Percentiles rank a stretch among this genome's conserved stretches.
phyloP scores from a whole-genome alignment of 2,797 vertebrate genomes.

The Tokudaia muenninki region DNA sequence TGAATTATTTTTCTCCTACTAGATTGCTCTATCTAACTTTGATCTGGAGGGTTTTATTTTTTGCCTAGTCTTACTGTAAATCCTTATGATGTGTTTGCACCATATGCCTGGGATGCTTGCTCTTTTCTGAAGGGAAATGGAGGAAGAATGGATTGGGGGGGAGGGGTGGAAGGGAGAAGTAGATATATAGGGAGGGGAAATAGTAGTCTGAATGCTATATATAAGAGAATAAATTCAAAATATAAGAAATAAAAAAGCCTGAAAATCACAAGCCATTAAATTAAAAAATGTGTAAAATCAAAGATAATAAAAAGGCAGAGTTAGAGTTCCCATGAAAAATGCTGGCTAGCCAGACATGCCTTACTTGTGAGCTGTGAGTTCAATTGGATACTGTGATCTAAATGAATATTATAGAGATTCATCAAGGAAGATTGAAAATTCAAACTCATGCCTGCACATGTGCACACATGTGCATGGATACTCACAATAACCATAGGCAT shows the following conservation, averaged over 20 bases:
- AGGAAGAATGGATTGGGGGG: neutral
- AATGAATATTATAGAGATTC: neutral
- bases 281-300: neutral
- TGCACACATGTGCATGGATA: neutral
- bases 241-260: neutral
- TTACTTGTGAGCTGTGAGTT: neutral
- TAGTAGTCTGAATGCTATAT: neutral
- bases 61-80: neutral
- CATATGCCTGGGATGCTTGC: neutral
- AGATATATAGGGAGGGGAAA: neutral
- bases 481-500: neutral
- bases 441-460: neutral
- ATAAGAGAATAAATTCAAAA: neutral
- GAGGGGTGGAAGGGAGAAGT: neutral
- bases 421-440: neutral
- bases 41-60: neutral
- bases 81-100: neutral
- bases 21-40: neutral
- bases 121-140: neutral
- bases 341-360: neutral
- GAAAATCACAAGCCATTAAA: neutral
- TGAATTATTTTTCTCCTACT: neutral
- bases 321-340: neutral
- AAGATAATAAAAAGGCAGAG: neutral
- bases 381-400: neutral